Conservation (phyloP, 1,140 invertebrate genomes). For the Lasioglossum albipes region DNA sequence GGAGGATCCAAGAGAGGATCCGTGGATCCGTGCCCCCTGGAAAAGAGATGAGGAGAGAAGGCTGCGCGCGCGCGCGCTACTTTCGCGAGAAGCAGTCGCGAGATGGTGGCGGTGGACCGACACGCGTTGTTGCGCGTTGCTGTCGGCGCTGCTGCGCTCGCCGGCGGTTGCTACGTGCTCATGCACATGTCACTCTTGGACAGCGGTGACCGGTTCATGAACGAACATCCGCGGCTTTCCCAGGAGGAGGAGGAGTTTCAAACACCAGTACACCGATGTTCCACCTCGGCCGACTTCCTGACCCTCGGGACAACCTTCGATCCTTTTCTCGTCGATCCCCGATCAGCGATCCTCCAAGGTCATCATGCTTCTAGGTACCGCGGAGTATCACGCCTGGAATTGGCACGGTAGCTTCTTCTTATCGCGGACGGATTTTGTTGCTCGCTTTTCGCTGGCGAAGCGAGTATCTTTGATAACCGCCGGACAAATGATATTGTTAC, state of each 20-base stretch:
- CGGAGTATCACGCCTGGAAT: constrained; percentile 18
- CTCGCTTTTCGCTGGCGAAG: background rate
- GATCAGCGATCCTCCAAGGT: constrained; percentile 23
- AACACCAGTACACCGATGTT: too few species aligned
- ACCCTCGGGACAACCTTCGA: constrained; percentile 15
- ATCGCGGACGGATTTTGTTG: constrained; percentile 5
- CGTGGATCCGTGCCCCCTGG: constrained; percentile 14
- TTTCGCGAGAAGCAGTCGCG: constrained; percentile 43
- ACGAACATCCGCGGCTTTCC: background rate
- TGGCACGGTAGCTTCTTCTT: constrained; percentile 39
- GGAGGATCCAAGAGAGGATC: background rate
- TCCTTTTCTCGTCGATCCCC: background rate
- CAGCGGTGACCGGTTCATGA: background rate
- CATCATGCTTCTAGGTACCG: constrained; percentile 29
- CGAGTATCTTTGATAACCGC: background rate
- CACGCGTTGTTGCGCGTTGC: constrained; percentile 36
- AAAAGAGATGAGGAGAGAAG: constrained; percentile 34
- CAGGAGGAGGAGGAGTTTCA: too few species aligned
- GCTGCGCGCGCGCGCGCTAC: constrained; percentile 42
- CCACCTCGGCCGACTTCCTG: constrained; percentile 15
- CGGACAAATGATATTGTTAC: too few species aligned
- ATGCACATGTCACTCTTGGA: too few species aligned
- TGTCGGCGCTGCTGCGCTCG: constrained; percentile 1
- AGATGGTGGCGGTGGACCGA: constrained; percentile 5
- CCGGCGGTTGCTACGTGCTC: too few species aligned